phyloP scores from a whole-genome alignment of 2,888 invertebrate genomes.

The Stenolophus ochropezus region DNA sequence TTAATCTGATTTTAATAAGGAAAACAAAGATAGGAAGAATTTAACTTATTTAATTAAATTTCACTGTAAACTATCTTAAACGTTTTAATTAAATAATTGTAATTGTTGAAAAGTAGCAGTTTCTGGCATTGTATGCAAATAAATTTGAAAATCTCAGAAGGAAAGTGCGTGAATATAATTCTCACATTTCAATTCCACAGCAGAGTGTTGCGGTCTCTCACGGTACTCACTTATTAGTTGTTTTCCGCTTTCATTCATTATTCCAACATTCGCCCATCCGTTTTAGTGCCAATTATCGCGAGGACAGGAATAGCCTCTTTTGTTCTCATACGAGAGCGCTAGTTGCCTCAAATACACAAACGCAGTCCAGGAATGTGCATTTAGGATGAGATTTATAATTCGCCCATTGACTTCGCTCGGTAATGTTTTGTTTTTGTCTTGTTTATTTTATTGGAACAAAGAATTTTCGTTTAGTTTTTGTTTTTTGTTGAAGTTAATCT shows the following conservation, averaged over 20 bases:
- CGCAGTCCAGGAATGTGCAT: background rate
- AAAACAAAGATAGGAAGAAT: no score
- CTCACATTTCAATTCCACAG: background rate
- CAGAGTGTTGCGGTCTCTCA: background rate
- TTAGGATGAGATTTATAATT: background rate
- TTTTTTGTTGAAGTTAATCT: background rate
- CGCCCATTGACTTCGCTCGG: background rate
- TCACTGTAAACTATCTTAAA: no score
- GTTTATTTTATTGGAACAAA: background rate
- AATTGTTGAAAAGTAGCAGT: background rate
- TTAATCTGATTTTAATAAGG: no score
- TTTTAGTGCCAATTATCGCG: slow-evolving; percentile 37
- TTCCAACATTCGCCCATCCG: slow-evolving; percentile 38
- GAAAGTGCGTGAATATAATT: background rate
- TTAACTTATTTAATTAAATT: no score
- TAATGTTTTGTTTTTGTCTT: background rate
- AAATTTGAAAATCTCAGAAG: background rate
- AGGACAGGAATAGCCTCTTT: slow-evolving; percentile 26
- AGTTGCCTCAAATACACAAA: background rate
- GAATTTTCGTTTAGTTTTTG: background rate
- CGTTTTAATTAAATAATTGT: background rate
- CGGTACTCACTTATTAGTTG: slow-evolving; percentile 33
- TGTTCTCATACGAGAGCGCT: background rate
- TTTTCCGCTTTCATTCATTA: slow-evolving; percentile 36
- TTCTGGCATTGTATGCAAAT: slow-evolving; percentile 15